Evolutionary conservation across 2,888 invertebrate genomes (phyloP).

Genomic region (Nephrotoma flavescens): DNA sequence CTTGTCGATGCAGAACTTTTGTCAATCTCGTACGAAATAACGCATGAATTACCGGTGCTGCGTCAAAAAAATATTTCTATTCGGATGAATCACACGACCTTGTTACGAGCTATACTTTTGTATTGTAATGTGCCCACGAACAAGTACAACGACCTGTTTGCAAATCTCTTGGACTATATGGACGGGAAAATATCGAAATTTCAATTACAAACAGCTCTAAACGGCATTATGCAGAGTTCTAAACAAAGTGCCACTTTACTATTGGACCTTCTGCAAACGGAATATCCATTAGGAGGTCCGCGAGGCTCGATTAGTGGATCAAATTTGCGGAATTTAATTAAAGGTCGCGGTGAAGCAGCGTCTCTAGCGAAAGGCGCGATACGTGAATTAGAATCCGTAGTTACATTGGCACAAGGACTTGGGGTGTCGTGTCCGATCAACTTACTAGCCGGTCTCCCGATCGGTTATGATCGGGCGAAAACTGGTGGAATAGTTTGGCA

Average conservation of each 20-base stretch:
- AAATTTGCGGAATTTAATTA: conserved; percentile 40
- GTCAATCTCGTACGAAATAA: conserved; percentile 58
- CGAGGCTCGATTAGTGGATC: conserved; percentile 24
- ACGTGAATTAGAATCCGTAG: conserved; percentile 58
- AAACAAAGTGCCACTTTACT: conserved; percentile 24
- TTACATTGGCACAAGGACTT: conserved; percentile 51
- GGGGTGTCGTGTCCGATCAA: conserved; percentile 55
- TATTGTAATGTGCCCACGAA: conserved; percentile 65
- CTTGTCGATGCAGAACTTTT: conserved; percentile 78
- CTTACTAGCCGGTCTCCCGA: conserved; percentile 33
- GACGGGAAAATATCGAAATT: conserved; percentile 50
- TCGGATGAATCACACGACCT: conserved; percentile 62
- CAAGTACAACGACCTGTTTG: conserved; percentile 32
- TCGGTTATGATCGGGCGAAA: conserved; percentile 37
- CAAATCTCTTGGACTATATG: neutral
- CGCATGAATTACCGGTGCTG: conserved; percentile 49
- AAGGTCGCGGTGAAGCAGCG: conserved; percentile 51
- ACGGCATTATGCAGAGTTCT: conserved; percentile 45
- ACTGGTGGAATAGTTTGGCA: conserved; percentile 45
- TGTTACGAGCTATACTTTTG: conserved; percentile 60
- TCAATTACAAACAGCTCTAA: conserved; percentile 53
- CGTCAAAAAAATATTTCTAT: conserved; percentile 50
- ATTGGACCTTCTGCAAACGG: conserved; percentile 25
- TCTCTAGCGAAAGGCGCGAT: conserved; percentile 53
- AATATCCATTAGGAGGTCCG: conserved; percentile 23